These are phyloP conservation scores for Diuraphis noxia DNA, from an alignment of 1,140 invertebrate species.

Conservation along the genomic window DNA sequence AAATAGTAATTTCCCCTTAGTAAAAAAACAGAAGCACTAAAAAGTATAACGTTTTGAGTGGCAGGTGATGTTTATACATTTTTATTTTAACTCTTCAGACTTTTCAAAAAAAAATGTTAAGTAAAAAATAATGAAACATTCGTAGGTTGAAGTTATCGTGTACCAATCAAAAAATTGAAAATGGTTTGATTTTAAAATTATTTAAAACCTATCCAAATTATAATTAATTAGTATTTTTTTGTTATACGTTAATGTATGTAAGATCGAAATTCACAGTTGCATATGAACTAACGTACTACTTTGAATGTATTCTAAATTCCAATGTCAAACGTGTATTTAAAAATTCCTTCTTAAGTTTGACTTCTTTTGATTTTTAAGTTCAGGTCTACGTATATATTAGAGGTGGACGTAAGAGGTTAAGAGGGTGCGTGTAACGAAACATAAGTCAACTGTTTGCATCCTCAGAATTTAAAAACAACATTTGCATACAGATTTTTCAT, in stretches of 20 bases:
- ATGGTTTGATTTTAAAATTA: background rate
- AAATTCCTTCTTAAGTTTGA: background rate
- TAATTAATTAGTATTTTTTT: background rate
- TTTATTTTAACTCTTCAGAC: background rate
- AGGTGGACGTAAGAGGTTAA: background rate
- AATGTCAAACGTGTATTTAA: background rate
- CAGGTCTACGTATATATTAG: background rate
- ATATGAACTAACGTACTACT: too few relatives aligned
- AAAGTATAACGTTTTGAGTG: conserved; percentile 4
- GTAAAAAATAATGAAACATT: conserved; percentile 6
- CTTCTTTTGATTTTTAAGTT: background rate
- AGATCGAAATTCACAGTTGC: background rate
- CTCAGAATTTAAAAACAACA: background rate
- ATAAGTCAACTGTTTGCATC: background rate
- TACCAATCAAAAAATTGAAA: background rate
- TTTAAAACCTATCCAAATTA: background rate
- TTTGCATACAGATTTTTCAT: background rate
- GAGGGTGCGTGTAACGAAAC: background rate
- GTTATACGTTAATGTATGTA: background rate
- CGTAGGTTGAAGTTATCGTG: background rate
- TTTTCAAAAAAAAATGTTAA: background rate
- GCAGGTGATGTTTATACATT: conserved; percentile 23
- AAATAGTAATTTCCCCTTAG: background rate
- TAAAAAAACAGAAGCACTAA: background rate
- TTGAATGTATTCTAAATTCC: background rate